A percentile compares a stretch with the other conserved stretches of the same genome.
Conservation (phyloP, 2,113 vertebrate species). For the Geococcyx californianus region DNA sequence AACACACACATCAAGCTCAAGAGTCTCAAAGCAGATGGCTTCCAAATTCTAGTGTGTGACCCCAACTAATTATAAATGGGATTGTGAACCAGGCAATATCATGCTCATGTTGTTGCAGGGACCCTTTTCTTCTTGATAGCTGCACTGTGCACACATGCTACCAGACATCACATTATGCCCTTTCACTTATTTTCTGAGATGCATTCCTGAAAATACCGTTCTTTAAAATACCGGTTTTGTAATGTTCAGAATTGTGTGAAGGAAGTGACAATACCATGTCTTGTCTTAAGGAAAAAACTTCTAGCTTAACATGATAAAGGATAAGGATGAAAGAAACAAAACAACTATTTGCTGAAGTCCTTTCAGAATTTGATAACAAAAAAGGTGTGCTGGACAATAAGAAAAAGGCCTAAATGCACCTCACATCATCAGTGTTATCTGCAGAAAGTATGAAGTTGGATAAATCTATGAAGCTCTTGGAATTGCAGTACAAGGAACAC, state of each 20-base stretch:
- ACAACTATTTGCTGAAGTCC: neutral
- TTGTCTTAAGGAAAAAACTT: neutral
- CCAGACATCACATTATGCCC: neutral
- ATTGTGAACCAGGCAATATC: neutral
- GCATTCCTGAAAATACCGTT: neutral
- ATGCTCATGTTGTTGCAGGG: rapidly evolving
- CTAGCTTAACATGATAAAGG: neutral
- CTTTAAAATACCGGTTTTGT: neutral
- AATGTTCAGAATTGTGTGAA: neutral
- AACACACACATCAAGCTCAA: neutral
- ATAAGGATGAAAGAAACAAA: neutral
- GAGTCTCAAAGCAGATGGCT: neutral
- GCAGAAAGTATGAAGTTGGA: neutral
- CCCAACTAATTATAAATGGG: neutral
- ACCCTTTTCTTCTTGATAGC: neutral
- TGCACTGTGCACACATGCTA: neutral
- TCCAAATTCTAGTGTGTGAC: neutral
- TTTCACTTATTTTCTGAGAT: neutral
- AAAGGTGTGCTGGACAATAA: neutral
- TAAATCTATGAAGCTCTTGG: neutral
- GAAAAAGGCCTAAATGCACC: neutral
- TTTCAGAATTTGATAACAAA: neutral
- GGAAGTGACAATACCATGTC: neutral
- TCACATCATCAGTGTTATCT: neutral
- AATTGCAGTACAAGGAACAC: neutral